Conservation (phyloP, 2,888 invertebrate species). For the Cynaeus angustus region DNA sequence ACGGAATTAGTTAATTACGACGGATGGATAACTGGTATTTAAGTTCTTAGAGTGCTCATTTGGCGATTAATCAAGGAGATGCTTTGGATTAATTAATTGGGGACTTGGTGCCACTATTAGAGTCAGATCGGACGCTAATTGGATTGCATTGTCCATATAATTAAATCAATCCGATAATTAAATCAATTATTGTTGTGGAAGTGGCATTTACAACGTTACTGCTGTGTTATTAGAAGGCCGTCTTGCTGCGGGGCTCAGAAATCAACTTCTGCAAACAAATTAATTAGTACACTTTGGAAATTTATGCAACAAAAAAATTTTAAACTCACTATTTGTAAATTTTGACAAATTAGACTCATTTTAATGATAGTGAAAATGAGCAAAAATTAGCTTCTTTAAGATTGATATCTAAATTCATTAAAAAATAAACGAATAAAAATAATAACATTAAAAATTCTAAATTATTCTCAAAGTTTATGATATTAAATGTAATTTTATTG, state of each 20-base stretch:
- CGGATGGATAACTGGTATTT: conserved; percentile 20
- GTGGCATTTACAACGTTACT: conserved; percentile 31
- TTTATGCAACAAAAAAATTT: background rate
- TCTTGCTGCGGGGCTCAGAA: conserved; percentile 30
- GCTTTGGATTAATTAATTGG: conserved; percentile 30
- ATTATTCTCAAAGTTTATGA: too few species aligned
- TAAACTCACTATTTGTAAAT: too few species aligned
- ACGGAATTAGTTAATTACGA: conserved; percentile 22
- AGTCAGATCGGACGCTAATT: conserved; percentile 38
- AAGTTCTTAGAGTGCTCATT: conserved; percentile 8
- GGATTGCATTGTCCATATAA: conserved; percentile 40
- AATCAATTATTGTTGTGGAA: conserved; percentile 42
- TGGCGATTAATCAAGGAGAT: conserved; percentile 23
- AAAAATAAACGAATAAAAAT: too few species aligned
- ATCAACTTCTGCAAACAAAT: conserved; percentile 8
- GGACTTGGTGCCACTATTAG: conserved; percentile 15
- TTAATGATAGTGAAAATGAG: too few species aligned
- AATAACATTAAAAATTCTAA: too few species aligned
- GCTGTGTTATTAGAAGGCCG: conserved; percentile 32
- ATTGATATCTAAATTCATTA: too few species aligned
- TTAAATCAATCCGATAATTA: conserved; percentile 49
- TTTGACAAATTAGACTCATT: too few species aligned
- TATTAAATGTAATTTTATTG: too few species aligned
- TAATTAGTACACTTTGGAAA: background rate
- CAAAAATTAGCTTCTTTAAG: too few species aligned